phyloP scores from a whole-genome alignment of 1,140 invertebrate species.

The Aphaenogaster ashmeadi region DNA sequence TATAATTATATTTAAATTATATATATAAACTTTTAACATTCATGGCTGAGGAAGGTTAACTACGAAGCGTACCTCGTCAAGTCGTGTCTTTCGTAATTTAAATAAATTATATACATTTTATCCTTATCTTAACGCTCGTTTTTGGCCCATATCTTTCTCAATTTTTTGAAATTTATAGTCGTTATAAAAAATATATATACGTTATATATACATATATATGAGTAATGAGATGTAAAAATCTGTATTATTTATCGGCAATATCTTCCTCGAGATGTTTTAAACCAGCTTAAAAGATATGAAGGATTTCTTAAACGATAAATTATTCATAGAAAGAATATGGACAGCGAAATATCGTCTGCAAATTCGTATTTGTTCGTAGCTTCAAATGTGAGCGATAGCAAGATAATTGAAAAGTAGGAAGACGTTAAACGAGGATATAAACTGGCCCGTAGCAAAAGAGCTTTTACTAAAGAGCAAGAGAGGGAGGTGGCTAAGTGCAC shows the following conservation, averaged over 20 bases:
- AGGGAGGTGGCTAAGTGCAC: slow-evolving; percentile 24
- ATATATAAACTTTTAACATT: no score
- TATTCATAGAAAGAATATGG: slow-evolving; percentile 6
- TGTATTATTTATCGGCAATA: neutral
- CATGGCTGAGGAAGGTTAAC: no score
- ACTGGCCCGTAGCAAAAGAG: slow-evolving; percentile 28
- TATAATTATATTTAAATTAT: neutral
- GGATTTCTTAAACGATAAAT: slow-evolving; percentile 8
- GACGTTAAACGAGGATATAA: slow-evolving; percentile 34
- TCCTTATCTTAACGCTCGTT: no score
- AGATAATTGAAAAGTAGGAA: slow-evolving; percentile 32
- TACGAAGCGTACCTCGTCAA: no score
- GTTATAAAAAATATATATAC: no score
- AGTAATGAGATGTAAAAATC: neutral
- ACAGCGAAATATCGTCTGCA: slow-evolving; percentile 4
- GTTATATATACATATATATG: neutral
- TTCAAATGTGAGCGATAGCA: slow-evolving; percentile 11
- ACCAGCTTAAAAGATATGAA: neutral
- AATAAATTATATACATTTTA: no score
- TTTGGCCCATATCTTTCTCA: no score
- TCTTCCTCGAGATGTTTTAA: neutral
- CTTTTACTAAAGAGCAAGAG: slow-evolving; percentile 50
- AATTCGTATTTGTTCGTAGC: neutral
- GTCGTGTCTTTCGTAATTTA: no score
- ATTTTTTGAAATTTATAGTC: no score